Conservation (phyloP, 1,140 invertebrate species). For the Parasteatoda tepidariorum region DNA sequence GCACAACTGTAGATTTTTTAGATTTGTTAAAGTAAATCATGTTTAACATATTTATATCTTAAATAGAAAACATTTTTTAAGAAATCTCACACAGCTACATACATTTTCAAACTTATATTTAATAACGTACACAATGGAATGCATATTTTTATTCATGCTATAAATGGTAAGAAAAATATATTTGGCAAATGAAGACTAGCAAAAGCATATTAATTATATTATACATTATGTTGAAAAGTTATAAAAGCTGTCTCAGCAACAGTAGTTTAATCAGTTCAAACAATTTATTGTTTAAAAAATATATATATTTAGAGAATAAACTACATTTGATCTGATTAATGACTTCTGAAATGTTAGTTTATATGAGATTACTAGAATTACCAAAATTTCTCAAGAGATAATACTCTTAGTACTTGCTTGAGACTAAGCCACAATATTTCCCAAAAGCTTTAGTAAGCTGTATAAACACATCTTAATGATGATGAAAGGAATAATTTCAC, state of each 20-base stretch:
- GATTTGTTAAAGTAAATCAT: too few relatives aligned
- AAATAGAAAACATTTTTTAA: background rate
- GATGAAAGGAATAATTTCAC: background rate
- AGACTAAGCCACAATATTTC: too few relatives aligned
- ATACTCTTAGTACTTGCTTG: background rate
- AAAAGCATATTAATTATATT: constrained; percentile 28
- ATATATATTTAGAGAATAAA: background rate
- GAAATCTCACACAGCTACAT: constrained; percentile 18
- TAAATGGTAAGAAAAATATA: constrained; percentile 17
- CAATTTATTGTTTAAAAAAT: background rate
- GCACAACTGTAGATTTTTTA: too few relatives aligned
- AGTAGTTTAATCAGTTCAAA: background rate
- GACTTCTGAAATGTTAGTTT: background rate
- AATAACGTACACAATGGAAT: constrained; percentile 42
- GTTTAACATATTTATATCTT: too few relatives aligned
- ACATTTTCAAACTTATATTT: too few relatives aligned
- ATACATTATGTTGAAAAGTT: background rate
- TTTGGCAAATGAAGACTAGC: constrained; percentile 55
- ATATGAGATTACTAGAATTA: constrained; percentile 1
- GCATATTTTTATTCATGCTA: background rate
- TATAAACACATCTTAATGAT: background rate
- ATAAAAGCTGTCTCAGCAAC: constrained; percentile 27
- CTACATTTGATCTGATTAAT: constrained; percentile 5
- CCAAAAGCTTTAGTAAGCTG: constrained; percentile 4
- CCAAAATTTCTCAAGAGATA: background rate